These are phyloP conservation scores for Coturnix japonica DNA, from an alignment of 2,113 vertebrate species.

Conservation along the genomic window DNA sequence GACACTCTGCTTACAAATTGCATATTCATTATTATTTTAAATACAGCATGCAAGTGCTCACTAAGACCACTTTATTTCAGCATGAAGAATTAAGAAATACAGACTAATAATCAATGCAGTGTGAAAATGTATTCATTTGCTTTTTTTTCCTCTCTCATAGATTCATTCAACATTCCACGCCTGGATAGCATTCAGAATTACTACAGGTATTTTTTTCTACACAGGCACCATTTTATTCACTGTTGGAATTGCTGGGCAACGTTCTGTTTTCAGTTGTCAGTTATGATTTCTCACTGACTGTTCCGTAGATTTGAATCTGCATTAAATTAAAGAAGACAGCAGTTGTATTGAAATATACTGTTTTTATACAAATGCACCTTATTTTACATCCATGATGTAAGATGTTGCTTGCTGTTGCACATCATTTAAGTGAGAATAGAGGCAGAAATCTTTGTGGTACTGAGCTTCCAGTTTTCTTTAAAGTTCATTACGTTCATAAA, in stretches of 20 bases:
- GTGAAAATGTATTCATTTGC: not conserved
- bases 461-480: too few relatives aligned
- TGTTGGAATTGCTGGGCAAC: not conserved
- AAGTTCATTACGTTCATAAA: not conserved
- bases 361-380: too few relatives aligned
- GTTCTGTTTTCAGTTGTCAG: not conserved
- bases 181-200: conserved; percentile 91
- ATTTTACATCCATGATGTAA: too few relatives aligned
- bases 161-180: conserved; percentile 93
- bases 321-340: too few relatives aligned
- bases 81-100: not conserved
- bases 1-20: not conserved
- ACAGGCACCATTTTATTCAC: not conserved
- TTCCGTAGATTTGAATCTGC: too few relatives aligned
- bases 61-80: not conserved
- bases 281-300: not conserved
- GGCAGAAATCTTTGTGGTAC: too few relatives aligned
- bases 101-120: not conserved
- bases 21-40: not conserved
- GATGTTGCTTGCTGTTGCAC: too few relatives aligned
- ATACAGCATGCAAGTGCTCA: not conserved
- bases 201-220: conserved; percentile 86
- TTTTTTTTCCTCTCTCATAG: conserved; percentile 76
- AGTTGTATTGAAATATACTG: too few relatives aligned
- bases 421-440: too few relatives aligned